phyloP scores from a whole-genome alignment of 1,140 invertebrate genomes.

The Chionoecetes opilio region DNA sequence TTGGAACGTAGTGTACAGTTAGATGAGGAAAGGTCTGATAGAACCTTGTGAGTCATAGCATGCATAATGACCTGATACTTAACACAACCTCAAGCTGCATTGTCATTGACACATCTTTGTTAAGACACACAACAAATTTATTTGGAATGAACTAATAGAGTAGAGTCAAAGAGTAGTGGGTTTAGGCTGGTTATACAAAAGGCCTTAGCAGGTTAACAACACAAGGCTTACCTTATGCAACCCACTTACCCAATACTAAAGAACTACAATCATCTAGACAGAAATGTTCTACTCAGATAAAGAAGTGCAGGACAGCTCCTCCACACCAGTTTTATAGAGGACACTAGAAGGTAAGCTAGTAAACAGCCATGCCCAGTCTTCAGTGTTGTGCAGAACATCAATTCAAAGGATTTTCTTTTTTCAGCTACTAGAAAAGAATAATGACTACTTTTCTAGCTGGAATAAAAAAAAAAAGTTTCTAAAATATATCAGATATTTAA shows the following conservation, averaged over 20 bases:
- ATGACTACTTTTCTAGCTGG: neutral
- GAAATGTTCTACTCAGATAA: constrained; percentile 29
- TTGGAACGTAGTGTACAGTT: no score
- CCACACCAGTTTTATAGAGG: neutral
- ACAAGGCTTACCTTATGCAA: neutral
- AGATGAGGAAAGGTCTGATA: no score
- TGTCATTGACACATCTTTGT: no score
- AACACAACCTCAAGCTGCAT: no score
- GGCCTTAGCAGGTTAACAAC: neutral
- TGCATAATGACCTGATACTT: no score
- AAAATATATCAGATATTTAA: no score
- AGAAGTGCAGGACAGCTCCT: neutral
- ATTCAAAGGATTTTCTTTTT: neutral
- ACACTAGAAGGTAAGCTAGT: neutral
- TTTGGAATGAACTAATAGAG: no score
- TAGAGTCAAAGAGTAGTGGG: neutral
- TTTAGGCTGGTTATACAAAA: neutral
- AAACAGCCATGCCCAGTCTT: neutral
- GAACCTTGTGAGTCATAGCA: no score
- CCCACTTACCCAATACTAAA: neutral
- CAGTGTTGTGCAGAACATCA: neutral
- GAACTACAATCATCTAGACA: constrained; percentile 2
- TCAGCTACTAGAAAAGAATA: neutral
- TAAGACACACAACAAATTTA: no score
- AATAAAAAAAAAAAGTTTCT: no score